phyloP scores from a whole-genome alignment of 1,140 invertebrate species.

The Papilio machaon region DNA sequence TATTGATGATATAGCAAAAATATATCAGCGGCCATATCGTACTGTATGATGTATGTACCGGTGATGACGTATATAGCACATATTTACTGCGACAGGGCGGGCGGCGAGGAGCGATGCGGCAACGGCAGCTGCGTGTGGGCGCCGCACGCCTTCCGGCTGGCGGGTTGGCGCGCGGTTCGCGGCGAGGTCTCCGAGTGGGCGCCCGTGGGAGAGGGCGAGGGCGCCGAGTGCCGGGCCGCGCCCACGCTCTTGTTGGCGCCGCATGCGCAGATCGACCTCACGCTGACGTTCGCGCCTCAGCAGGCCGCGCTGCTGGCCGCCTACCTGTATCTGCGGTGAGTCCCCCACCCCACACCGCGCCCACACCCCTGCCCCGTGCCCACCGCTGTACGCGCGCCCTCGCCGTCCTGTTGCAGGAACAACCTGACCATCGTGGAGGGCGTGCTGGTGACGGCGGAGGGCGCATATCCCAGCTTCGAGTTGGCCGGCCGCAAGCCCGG shows the following conservation, averaged over 20 bases:
- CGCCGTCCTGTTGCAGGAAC: slow-evolving; percentile 85
- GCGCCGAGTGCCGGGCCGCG: slow-evolving; percentile 26
- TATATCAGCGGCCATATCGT: no score
- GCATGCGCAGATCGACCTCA: slow-evolving; percentile 51
- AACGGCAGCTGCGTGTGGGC: slow-evolving; percentile 50
- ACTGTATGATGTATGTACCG: no score
- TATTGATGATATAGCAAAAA: no score
- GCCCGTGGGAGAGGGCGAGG: slow-evolving; percentile 11
- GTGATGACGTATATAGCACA: no score
- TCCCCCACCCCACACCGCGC: background rate
- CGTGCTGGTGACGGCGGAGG: slow-evolving; percentile 90
- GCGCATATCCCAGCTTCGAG: slow-evolving; percentile 92
- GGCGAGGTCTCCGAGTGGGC: slow-evolving; percentile 44
- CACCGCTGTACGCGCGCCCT: background rate
- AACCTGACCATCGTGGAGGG: slow-evolving; percentile 96
- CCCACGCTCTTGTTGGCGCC: slow-evolving; percentile 57
- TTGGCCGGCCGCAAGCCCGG: slow-evolving; percentile 95
- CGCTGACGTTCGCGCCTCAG: slow-evolving; percentile 55
- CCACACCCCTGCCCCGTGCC: background rate
- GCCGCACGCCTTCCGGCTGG: slow-evolving; percentile 47
- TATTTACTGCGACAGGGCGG: slow-evolving; percentile 39
- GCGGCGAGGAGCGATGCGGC: slow-evolving; percentile 46
- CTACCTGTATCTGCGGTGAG: slow-evolving; percentile 59
- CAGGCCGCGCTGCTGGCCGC: slow-evolving; percentile 49
- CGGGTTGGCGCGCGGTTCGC: slow-evolving; percentile 48